A percentile compares a stretch with the other conserved stretches of the same genome.
Evolutionary conservation across 2,797 vertebrate genomes (phyloP).

Genomic region (Ara ararauna): DNA sequence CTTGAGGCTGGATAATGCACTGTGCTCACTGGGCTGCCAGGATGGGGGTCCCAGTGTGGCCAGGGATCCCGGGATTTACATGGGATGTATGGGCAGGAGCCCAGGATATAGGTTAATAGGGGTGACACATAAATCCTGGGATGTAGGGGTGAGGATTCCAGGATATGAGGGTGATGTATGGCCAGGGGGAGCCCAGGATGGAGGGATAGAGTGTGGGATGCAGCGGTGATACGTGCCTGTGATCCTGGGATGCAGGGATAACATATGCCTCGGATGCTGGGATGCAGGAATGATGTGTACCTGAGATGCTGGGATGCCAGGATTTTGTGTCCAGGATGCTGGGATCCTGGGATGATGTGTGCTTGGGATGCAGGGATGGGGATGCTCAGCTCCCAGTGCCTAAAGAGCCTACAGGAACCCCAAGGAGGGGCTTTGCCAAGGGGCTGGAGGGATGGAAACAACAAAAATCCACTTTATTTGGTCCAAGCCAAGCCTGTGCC

Average conservation of each 20-base stretch:
- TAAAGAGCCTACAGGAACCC: not conserved
- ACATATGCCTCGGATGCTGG: accelerated
- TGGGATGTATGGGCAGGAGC: not conserved
- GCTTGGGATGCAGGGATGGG: not conserved
- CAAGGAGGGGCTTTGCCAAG: not conserved
- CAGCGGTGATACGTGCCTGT: not conserved
- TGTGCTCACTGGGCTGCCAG: not conserved
- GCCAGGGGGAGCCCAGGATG: not conserved
- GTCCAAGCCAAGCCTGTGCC: not conserved
- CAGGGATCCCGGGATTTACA: not conserved
- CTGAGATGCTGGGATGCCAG: not conserved
- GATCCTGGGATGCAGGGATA: not conserved
- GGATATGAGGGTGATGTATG: not conserved
- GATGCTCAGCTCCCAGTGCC: not conserved
- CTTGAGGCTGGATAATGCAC: not conserved
- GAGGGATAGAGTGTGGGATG: not conserved
- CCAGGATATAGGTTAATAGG: accelerated
- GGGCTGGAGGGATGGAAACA: not conserved
- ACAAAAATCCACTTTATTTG: conserved; percentile 44
- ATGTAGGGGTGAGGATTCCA: not conserved
- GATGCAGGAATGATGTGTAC: too few species aligned
- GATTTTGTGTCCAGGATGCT: not conserved
- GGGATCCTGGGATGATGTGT: not conserved
- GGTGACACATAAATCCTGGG: accelerated
- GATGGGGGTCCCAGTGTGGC: not conserved